Conservation (phyloP, 2,113 vertebrate genomes). For the Tonatia bakeri region DNA sequence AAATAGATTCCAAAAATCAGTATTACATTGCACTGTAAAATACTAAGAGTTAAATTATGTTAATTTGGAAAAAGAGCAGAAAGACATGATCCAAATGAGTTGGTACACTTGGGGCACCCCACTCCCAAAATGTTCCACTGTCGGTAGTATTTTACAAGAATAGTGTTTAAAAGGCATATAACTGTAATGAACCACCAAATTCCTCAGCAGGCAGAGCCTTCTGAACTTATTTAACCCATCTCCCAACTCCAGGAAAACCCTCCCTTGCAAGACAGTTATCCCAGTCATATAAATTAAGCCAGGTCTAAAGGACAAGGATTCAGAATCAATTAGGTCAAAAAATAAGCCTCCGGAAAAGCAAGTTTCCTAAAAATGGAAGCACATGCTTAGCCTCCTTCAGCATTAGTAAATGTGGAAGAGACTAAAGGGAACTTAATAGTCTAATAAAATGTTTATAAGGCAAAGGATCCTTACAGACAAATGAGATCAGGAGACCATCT, state of each 20-base stretch:
- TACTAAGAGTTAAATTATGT: neutral
- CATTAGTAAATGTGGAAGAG: neutral
- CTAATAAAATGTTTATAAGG: conserved; percentile 43
- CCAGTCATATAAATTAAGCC: neutral
- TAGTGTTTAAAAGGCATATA: neutral
- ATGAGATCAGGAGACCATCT: neutral
- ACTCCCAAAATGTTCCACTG: neutral
- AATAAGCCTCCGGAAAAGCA: conserved; percentile 25
- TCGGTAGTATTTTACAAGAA: neutral
- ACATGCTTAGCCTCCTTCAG: neutral
- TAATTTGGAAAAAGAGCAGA: conserved; percentile 13
- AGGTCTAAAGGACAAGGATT: neutral
- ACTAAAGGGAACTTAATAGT: neutral
- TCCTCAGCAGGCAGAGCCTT: neutral
- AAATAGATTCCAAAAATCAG: neutral
- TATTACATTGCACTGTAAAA: neutral
- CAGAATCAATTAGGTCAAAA: conserved; percentile 28
- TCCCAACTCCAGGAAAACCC: neutral
- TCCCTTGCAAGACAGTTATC: neutral
- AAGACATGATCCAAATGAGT: neutral
- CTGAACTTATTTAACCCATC: neutral
- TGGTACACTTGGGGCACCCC: neutral
- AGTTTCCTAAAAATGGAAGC: conserved; percentile 22
- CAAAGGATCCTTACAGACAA: neutral
- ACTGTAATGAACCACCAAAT: neutral